Conservation (phyloP, 2,113 vertebrate species). For the Paralichthys olivaceus region DNA sequence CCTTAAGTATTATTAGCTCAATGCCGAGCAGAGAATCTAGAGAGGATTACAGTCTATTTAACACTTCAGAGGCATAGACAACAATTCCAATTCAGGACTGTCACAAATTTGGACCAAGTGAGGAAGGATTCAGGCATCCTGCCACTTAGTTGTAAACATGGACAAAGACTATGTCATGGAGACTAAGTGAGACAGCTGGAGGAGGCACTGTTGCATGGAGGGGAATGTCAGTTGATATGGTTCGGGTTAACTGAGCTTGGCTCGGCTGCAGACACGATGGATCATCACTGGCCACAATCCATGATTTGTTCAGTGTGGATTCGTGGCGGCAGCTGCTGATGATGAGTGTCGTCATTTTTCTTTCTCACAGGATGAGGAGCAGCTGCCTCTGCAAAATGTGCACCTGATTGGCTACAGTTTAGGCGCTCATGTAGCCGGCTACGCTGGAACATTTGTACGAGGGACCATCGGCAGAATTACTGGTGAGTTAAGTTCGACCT, state of each 20-base stretch:
- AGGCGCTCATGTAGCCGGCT: conserved; percentile 95
- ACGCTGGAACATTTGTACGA: conserved; percentile 86
- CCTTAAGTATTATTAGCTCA: not conserved
- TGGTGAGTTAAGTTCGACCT: conserved; percentile 75
- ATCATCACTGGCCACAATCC: conserved; percentile 31
- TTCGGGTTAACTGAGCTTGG: conserved; percentile 42
- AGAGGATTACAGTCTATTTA: conserved; percentile 9
- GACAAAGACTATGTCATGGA: conserved; percentile 59
- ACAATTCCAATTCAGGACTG: conserved; percentile 32
- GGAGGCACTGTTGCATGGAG: conserved; percentile 51
- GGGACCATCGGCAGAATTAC: conserved; percentile 94
- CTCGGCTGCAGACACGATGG: conserved; percentile 33
- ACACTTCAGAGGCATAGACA: conserved; percentile 1
- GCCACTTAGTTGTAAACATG: conserved; percentile 50
- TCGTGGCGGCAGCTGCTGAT: conserved; percentile 43
- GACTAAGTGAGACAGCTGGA: conserved; percentile 58
- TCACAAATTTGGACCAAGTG: conserved; percentile 36
- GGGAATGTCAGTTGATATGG: conserved; percentile 24
- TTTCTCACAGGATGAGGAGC: conserved; percentile 83
- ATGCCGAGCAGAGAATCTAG: not conserved
- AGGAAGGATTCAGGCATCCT: conserved; percentile 33
- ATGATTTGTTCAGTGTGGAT: conserved; percentile 25
- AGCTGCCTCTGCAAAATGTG: conserved; percentile 85
- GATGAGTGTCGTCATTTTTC: not conserved
- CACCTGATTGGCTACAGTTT: conserved; percentile 98